Conservation (phyloP, 1,140 invertebrate species). For the Octopus bimaculoides region DNA sequence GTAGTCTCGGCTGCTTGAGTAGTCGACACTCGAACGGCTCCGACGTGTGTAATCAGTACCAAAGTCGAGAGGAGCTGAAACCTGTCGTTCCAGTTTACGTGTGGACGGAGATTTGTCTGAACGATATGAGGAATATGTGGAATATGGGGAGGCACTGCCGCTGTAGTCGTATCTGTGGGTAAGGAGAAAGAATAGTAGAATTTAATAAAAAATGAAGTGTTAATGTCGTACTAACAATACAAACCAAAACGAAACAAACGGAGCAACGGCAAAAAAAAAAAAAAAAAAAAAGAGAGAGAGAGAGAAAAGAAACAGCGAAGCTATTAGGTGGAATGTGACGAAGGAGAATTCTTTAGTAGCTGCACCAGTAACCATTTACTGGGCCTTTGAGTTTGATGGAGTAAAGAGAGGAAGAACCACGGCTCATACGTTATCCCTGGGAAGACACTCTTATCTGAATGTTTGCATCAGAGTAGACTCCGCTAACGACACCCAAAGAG, state of each 20-base stretch:
- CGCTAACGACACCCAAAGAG: too few relatives aligned
- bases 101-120: conserved; percentile 37
- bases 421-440: too few relatives aligned
- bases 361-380: too few relatives aligned
- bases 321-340: too few relatives aligned
- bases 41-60: conserved; percentile 28
- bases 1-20: conserved; percentile 15
- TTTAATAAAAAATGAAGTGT: conserved; percentile 15
- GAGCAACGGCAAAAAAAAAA: conserved; percentile 40
- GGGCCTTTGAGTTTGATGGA: too few relatives aligned
- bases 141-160: conserved; percentile 45
- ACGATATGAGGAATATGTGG: conserved; percentile 42
- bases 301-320: too few relatives aligned
- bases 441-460: too few relatives aligned
- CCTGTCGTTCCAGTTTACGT: conserved; percentile 34
- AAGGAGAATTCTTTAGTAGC: too few relatives aligned
- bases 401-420: too few relatives aligned
- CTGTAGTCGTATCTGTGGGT: conserved; percentile 44
- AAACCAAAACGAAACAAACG: conserved; percentile 40
- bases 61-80: conserved; percentile 13
- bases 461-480: too few relatives aligned
- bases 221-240: conserved; percentile 40
- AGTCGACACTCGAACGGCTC: conserved; percentile 19
- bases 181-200: neutral
- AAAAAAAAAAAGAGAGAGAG: too few relatives aligned